phyloP scores from a whole-genome alignment of 2,797 vertebrate genomes.

The Labeo calbasu region DNA sequence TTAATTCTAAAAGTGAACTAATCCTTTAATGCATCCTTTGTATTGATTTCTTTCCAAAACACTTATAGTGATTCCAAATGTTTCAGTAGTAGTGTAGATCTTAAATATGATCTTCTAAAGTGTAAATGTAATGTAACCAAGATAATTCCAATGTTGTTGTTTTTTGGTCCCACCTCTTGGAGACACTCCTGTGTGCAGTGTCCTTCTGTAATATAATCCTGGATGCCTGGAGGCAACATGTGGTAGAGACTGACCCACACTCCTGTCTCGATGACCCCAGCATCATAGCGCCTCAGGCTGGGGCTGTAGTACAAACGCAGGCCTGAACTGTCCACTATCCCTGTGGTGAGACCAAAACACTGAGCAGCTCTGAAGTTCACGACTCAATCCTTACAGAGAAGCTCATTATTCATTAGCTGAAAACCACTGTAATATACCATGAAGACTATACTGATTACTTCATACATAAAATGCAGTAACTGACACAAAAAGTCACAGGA shows the following conservation, averaged over 20 bases:
- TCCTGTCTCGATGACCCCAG: conserved; percentile 86
- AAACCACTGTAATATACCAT: neutral
- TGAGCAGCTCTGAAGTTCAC: neutral
- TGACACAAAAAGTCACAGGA: neutral
- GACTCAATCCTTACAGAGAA: conserved; percentile 8
- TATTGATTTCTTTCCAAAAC: neutral
- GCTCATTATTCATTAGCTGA: neutral
- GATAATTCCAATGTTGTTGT: neutral
- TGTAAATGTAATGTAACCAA: neutral
- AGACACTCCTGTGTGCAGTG: conserved; percentile 88
- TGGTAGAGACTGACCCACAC: conserved; percentile 91
- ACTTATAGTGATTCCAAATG: neutral
- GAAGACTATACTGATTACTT: neutral
- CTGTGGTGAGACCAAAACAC: conserved; percentile 42
- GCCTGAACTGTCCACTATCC: conserved; percentile 81
- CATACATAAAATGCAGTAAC: neutral
- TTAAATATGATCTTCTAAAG: neutral
- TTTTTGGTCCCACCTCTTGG: conserved; percentile 77
- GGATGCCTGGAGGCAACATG: conserved; percentile 86
- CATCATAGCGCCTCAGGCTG: conserved; percentile 80
- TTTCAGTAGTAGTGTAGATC: neutral
- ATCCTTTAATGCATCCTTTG: neutral
- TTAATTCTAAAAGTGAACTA: too few relatives aligned
- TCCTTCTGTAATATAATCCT: conserved; percentile 85
- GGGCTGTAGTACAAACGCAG: conserved; percentile 82